Evolutionary conservation across 2,888 invertebrate species (phyloP), one percentile per base, ranked within the genome.

Genomic region (Bruchidius siliquastri): DNA sequence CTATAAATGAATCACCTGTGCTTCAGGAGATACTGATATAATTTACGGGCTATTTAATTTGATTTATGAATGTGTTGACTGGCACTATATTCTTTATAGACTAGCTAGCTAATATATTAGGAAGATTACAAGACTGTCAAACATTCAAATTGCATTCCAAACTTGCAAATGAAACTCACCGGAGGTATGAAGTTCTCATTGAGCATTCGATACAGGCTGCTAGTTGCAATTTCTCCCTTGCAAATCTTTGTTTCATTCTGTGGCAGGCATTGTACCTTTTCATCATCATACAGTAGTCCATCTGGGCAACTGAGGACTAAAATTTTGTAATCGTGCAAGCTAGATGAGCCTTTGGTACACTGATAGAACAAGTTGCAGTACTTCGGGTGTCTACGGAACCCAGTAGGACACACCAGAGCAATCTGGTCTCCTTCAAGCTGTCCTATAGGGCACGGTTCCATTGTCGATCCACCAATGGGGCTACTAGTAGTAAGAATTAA

Each of bases 281-380:
- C 87, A 82, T 94, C 92, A 81, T 94, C 93, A 81, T 91, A 96
- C 72, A 94, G 90, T 0, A 93, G 94, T 74, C 91, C 91, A 78
- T 92, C 91, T 18, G 94, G 94, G 85, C 95, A 96, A 78, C 91
- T 91, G 79, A 95, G 90, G 10, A 91, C 89, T 0, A 93, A 89
- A 76, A 95, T 89, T 83, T 92, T 94, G n/a, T 92, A 87, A 78
- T 94, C 92, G 82, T 91, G 91, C 10, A 21, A 10, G 70, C 87
- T 91, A 30, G 90, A 89, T 74, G 90, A 89, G 22, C 75, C 74
- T 79, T 90, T 90, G 21, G 92, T 92, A 81, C 95, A 96, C 85
- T 95, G 95, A 83, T 96, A 96, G 87, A 95, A 95, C 80, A 94
- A 86, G 82, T 94, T 93, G 81, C 95, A 95, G 82, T 92, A 92